Conservation (phyloP, 1,140 invertebrate species). For the Ceratina japonica region DNA sequence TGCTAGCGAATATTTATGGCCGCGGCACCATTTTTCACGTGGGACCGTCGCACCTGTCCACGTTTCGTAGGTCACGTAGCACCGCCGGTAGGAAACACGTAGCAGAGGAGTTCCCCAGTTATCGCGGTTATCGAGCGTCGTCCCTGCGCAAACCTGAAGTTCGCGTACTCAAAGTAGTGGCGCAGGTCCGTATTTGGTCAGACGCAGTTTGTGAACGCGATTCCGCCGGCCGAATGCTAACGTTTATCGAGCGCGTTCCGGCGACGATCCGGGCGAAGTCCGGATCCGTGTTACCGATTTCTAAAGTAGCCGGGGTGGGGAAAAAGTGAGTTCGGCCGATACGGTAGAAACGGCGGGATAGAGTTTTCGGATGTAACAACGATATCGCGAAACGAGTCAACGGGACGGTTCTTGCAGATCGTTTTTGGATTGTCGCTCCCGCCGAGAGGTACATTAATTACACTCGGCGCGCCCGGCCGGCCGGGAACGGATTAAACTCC, state of each 20-base stretch:
- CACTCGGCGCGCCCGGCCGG: neutral
- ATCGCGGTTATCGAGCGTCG: conserved; percentile 35
- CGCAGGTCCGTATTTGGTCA: neutral
- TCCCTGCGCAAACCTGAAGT: neutral
- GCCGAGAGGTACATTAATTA: conserved; percentile 41
- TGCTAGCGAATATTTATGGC: conserved; percentile 53
- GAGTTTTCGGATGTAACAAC: neutral
- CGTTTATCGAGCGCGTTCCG: neutral
- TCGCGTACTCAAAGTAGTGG: conserved; percentile 9
- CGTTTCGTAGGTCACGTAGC: conserved; percentile 40
- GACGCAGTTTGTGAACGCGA: neutral
- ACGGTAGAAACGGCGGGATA: neutral
- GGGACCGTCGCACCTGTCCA: conserved; percentile 25
- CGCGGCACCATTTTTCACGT: conserved; percentile 50
- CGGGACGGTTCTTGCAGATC: conserved; percentile 1
- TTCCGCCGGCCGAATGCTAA: neutral
- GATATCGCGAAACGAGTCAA: neutral
- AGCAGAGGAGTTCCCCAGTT: neutral
- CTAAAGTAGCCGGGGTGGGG: too few species aligned
- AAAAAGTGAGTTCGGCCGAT: neutral
- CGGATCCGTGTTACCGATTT: too few species aligned
- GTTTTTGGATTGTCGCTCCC: conserved; percentile 25
- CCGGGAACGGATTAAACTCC: conserved; percentile 39
- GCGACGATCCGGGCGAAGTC: too few species aligned
- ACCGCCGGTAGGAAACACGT: neutral